Evolutionary conservation across 30 jellyfish, hydroid and myxozoan species (phyloP).

Genomic region (Aurelia aurita complex sp. Pacific): DNA sequence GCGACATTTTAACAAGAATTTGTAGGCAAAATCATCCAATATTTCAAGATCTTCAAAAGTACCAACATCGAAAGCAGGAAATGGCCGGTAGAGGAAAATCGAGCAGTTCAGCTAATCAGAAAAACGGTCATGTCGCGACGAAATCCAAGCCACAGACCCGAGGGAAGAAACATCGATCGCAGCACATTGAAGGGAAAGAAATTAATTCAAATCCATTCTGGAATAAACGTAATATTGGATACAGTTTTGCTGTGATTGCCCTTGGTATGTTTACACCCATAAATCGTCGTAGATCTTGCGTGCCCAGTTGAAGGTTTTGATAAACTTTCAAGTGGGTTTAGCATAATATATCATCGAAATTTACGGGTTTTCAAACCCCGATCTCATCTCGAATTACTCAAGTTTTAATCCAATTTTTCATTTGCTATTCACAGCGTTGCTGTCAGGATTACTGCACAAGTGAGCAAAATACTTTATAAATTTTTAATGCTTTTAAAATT

Average conservation of each 20-base stretch:
- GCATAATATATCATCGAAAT: slow-evolving; percentile 21
- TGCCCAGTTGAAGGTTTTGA: neutral
- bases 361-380: neutral
- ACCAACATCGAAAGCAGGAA: neutral
- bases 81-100: slow-evolving; percentile 47
- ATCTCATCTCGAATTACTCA: neutral
- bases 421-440: slow-evolving; percentile 32
- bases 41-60: neutral
- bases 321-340: neutral
- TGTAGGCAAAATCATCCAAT: neutral
- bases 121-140: slow-evolving; percentile 24
- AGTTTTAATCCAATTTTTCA: slow-evolving; percentile 29
- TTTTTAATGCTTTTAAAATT: neutral
- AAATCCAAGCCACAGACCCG: slow-evolving; percentile 10
- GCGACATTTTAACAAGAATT: neutral
- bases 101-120: slow-evolving; percentile 10
- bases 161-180: slow-evolving; percentile 52
- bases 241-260: slow-evolving; percentile 5
- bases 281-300: neutral
- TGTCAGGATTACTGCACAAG: slow-evolving; percentile 58
- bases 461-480: neutral
- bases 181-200: slow-evolving; percentile 30
- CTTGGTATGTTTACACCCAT: slow-evolving; percentile 26
- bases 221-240: slow-evolving; percentile 32
- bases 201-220: neutral